phyloP scores from a whole-genome alignment of 2,888 invertebrate genomes.

The Zonitis immaculata region DNA sequence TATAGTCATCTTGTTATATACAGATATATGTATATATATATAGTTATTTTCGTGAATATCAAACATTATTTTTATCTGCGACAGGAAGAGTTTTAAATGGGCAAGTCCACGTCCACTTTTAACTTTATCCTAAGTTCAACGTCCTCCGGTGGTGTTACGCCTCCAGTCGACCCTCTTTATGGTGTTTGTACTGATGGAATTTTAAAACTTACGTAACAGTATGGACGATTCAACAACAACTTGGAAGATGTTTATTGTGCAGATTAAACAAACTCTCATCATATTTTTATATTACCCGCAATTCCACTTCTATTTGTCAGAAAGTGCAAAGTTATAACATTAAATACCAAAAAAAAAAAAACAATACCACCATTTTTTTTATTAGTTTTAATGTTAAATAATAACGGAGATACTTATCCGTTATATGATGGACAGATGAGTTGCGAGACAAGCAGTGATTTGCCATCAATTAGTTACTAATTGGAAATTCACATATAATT shows the following conservation, averaged over 20 bases:
- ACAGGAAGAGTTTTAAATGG: constrained; percentile 41
- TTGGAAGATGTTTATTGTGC: constrained; percentile 29
- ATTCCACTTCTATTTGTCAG: too few species aligned
- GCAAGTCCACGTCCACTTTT: constrained; percentile 42
- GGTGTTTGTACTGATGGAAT: constrained; percentile 40
- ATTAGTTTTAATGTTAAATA: background rate
- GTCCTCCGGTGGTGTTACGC: constrained; percentile 43
- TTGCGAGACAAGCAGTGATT: background rate
- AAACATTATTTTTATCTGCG: constrained; percentile 40
- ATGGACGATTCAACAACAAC: constrained; percentile 19
- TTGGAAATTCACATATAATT: background rate
- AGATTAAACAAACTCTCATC: too few species aligned
- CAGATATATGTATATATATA: too few species aligned
- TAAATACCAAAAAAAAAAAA: background rate
- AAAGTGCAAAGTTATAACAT: too few species aligned
- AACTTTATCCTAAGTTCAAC: constrained; percentile 43
- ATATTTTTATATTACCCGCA: too few species aligned
- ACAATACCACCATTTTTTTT: background rate
- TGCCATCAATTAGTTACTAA: background rate
- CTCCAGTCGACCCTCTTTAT: constrained; percentile 42
- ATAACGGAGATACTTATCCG: background rate
- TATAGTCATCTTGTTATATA: too few species aligned
- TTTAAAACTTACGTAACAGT: constrained; percentile 41
- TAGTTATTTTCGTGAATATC: constrained; percentile 34
- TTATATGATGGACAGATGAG: background rate